A percentile compares a stretch with the other conserved stretches of the same genome.
These are phyloP conservation scores for Brachionus rotundiformis DNA, from an alignment of 1,140 invertebrate genomes.

Conservation along the genomic window DNA sequence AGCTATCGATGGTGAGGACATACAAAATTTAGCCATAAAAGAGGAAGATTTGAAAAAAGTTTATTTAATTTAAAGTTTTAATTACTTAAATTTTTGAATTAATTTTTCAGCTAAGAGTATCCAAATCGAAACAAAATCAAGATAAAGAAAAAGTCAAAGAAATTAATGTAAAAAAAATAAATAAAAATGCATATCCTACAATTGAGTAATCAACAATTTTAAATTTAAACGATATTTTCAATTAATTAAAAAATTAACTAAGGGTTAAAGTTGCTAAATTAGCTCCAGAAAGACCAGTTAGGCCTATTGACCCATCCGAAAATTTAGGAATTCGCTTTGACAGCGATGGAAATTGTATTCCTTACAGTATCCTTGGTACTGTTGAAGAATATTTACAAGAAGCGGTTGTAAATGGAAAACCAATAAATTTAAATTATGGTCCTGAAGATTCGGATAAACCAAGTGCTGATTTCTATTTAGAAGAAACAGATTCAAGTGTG, in stretches of 20 bases:
- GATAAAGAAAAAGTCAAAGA: neutral
- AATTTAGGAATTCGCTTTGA: slow-evolving; percentile 59
- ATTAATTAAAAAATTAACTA: neutral
- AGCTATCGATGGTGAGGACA: slow-evolving; percentile 49
- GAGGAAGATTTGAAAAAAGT: slow-evolving; percentile 34
- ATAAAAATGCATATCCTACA: neutral
- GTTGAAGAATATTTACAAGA: slow-evolving; percentile 60
- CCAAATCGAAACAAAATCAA: neutral
- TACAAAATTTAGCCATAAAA: slow-evolving; percentile 47
- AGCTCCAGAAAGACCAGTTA: slow-evolving; percentile 33
- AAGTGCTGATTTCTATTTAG: slow-evolving; percentile 52
- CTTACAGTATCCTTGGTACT: slow-evolving; percentile 61
- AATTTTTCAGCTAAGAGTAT: neutral
- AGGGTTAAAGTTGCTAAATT: slow-evolving; percentile 50
- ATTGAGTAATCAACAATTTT: neutral
- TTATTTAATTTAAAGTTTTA: neutral
- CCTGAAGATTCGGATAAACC: slow-evolving; percentile 52
- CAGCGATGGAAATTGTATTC: slow-evolving; percentile 57
- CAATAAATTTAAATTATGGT: slow-evolving; percentile 56
- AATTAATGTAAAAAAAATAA: neutral
- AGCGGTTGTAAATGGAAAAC: slow-evolving; percentile 57
- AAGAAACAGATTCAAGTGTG: slow-evolving; percentile 6
- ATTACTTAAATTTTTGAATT: neutral
- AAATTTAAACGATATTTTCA: too few relatives aligned
- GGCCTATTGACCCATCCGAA: neutral